Conservation (phyloP, 2,888 invertebrate species). For the Leptinotarsa peninsularis region DNA sequence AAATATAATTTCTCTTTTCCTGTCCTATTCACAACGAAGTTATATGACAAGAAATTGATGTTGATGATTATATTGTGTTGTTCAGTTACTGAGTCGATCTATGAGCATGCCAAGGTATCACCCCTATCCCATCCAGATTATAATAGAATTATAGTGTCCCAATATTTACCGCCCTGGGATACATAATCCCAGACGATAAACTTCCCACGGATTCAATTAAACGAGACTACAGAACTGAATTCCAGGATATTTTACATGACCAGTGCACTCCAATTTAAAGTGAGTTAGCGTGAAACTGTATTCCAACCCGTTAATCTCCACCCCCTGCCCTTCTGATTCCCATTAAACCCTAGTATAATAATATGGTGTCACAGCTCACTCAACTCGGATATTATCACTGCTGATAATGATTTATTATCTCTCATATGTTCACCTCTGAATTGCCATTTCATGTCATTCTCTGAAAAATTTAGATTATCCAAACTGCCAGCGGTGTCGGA, state of each 20-base stretch:
- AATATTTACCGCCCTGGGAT: constrained; percentile 30
- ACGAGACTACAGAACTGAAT: constrained; percentile 37
- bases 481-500: no score
- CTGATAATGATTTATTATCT: not conserved
- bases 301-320: constrained; percentile 41
- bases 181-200: constrained; percentile 35
- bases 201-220: constrained; percentile 37
- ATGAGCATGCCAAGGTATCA: not conserved
- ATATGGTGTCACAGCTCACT: constrained; percentile 42
- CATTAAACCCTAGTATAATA: constrained; percentile 47
- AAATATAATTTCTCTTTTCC: no score
- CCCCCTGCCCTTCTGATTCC: constrained; percentile 35
- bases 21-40: not conserved
- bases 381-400: constrained; percentile 38
- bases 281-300: constrained; percentile 34
- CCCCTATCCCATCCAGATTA: not conserved
- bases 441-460: no score
- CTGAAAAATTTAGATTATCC: not conserved
- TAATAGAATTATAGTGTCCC: constrained; percentile 13
- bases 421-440: not conserved
- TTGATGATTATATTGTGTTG: not conserved
- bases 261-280: constrained; percentile 40
- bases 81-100: not conserved
- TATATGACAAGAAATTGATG: not conserved
- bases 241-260: constrained; percentile 40